These are phyloP conservation scores for Nyctereutes procyonoides DNA, from an alignment of 2,113 vertebrate genomes.

Conservation along the genomic window DNA sequence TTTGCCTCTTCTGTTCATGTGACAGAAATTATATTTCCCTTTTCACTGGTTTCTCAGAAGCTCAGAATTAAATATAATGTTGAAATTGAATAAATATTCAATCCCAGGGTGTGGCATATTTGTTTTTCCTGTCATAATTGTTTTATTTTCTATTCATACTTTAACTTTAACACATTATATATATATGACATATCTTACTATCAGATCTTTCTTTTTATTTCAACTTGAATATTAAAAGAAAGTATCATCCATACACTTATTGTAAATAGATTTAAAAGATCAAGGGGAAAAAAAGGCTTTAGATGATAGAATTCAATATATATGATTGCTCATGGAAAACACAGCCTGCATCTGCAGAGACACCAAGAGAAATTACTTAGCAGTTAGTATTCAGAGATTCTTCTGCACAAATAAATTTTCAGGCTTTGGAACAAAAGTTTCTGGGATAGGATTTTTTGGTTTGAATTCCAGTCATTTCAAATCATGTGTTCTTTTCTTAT, in stretches of 20 bases:
- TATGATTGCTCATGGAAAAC: neutral
- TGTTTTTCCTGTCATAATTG: slow-evolving; percentile 12
- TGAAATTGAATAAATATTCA: slow-evolving; percentile 44
- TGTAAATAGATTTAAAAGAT: slow-evolving; percentile 49
- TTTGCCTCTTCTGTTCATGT: slow-evolving; percentile 34
- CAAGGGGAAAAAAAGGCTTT: neutral
- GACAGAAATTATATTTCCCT: neutral
- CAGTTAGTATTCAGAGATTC: slow-evolving; percentile 25
- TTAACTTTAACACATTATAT: neutral
- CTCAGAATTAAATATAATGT: slow-evolving; percentile 47
- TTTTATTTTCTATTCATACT: neutral
- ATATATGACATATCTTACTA: neutral
- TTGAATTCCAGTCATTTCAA: slow-evolving; percentile 37
- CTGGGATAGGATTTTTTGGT: slow-evolving; percentile 25
- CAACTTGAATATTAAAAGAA: slow-evolving; percentile 3
- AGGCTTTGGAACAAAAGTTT: slow-evolving; percentile 48
- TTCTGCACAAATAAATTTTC: slow-evolving; percentile 35
- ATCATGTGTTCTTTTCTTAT: slow-evolving; percentile 35
- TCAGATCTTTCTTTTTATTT: slow-evolving; percentile 18
- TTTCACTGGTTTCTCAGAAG: neutral
- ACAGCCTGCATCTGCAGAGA: neutral
- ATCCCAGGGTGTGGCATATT: neutral
- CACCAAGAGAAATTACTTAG: slow-evolving; percentile 39
- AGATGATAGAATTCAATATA: slow-evolving; percentile 22
- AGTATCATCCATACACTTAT: neutral